phyloP scores from a whole-genome alignment of 2,888 invertebrate species.

The Hipparchia sbordonii region DNA sequence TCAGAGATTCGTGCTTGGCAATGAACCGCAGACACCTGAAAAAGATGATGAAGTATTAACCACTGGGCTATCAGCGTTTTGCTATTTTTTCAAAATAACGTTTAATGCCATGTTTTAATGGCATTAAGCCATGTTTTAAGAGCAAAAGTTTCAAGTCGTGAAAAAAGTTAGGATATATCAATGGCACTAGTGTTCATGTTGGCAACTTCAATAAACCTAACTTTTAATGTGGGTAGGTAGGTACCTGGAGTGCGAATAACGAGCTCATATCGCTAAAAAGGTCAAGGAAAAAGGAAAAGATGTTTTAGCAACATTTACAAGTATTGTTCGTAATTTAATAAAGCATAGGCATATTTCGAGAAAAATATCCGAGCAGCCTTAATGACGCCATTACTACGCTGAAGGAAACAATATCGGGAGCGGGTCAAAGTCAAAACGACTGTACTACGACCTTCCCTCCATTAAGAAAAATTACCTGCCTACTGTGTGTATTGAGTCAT shows the following conservation, averaged over 20 bases:
- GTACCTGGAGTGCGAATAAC: neutral
- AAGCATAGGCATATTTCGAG: slow-evolving; percentile 28
- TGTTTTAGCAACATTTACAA: neutral
- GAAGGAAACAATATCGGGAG: slow-evolving; percentile 49
- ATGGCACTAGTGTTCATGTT: neutral
- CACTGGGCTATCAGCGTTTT: too few relatives aligned
- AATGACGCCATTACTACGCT: slow-evolving; percentile 56
- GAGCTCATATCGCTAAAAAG: neutral
- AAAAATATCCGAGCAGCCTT: slow-evolving; percentile 49
- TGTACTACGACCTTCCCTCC: slow-evolving; percentile 30
- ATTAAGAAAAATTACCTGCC: slow-evolving; percentile 4
- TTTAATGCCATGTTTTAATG: too few relatives aligned
- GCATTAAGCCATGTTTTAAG: too few relatives aligned
- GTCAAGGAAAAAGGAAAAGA: neutral
- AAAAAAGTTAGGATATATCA: too few relatives aligned
- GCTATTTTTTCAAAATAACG: too few relatives aligned
- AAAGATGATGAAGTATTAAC: too few relatives aligned
- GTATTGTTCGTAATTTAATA: slow-evolving; percentile 24
- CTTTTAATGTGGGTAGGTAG: neutral
- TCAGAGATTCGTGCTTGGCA: neutral
- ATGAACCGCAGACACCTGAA: too few relatives aligned
- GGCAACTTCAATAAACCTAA: neutral
- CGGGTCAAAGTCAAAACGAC: slow-evolving; percentile 41
- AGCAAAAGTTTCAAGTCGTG: too few relatives aligned
- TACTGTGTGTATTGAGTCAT: neutral